Base-by-base conservation (phyloP, 2,797 vertebrate species). In the Pagetopsis macropterus region DNA sequence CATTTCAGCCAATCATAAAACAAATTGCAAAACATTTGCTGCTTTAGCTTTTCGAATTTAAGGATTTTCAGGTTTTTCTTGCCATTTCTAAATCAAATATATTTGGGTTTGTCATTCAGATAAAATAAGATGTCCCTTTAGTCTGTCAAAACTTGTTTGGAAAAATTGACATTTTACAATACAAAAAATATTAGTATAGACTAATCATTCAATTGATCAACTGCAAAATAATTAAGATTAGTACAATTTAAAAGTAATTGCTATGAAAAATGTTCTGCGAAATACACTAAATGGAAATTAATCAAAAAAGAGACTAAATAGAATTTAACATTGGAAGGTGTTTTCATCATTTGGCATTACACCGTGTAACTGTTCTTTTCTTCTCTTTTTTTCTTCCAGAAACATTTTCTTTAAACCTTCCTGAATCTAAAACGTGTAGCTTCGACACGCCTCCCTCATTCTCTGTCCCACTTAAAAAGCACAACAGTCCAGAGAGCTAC, bases 391-490 rank as follows among this genome's bases (percentile, higher is more conserved):
- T 75, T 15, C 8, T 76, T 81, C 5, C 72, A 93, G 91, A 88
- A 60, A 88, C 55, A 55, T 91, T 93, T 77, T 79, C 76, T 17
- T 6, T 94, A 43, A 84, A n/a, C 40, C 9, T 87, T 49, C 75
- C 82, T 1, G 59, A 40, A 37, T 69, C 84, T 3, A 94, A 93
- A 84, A 73, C 74, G 56, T 91, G 89, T 1, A 89, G 89, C 70
- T 94, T 93, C 60, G 93, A 91, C 41, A 83, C 81, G 27, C 88
- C 93, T 31, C 96, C 97, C 0, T 66, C 89, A 1, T 95, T 98
- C 88, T 88, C 94, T 0, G 95, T 96, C 31, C 94, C 93, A 0
- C 87, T 97, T 15, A 96, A 95, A 83, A 84, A 69, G 0, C 96
- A 94, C 9, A 91, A 93, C 19, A 94, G 94, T 82, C 94, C 94